A percentile compares a stretch with the other conserved stretches of the same genome.
Evolutionary conservation across 2,888 invertebrate genomes (phyloP).

Genomic region (Oxystoma pomonae): DNA sequence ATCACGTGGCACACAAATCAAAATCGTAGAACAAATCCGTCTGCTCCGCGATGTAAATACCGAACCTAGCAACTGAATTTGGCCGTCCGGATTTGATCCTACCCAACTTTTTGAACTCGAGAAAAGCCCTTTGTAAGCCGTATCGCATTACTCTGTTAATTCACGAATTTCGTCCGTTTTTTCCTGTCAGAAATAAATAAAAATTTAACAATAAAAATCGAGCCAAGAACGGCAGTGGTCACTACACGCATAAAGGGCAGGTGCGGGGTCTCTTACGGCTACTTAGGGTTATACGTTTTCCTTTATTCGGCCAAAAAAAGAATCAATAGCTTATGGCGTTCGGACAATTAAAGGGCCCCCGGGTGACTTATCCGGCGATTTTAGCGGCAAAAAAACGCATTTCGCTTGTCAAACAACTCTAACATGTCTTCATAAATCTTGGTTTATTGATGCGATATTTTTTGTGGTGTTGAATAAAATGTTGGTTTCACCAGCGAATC

Average conservation of each 20-base stretch:
- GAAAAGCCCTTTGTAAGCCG: not conserved
- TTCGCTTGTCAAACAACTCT: constrained; percentile 17
- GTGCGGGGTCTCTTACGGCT: constrained; percentile 23
- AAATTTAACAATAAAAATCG: constrained; percentile 1
- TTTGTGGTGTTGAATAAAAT: too few relatives aligned
- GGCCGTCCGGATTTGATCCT: too few relatives aligned
- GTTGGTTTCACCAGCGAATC: too few relatives aligned
- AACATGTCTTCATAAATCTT: not conserved
- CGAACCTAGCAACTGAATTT: too few relatives aligned
- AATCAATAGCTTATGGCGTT: not conserved
- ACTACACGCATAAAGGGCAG: constrained; percentile 17
- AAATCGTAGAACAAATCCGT: too few relatives aligned
- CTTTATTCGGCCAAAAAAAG: constrained; percentile 14
- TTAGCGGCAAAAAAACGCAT: constrained; percentile 27
- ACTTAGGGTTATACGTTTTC: constrained; percentile 24
- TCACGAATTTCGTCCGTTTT: not conserved
- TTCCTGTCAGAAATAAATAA: not conserved
- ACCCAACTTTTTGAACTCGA: too few relatives aligned
- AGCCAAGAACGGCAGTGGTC: not conserved
- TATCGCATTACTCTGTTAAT: not conserved
- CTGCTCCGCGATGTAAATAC: too few relatives aligned
- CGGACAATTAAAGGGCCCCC: constrained; percentile 20
- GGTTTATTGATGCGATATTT: too few relatives aligned
- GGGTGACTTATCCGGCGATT: constrained; percentile 29
- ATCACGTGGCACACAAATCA: too few relatives aligned